Conservation (phyloP, 2,888 invertebrate genomes). For the Linyphia triangularis region DNA sequence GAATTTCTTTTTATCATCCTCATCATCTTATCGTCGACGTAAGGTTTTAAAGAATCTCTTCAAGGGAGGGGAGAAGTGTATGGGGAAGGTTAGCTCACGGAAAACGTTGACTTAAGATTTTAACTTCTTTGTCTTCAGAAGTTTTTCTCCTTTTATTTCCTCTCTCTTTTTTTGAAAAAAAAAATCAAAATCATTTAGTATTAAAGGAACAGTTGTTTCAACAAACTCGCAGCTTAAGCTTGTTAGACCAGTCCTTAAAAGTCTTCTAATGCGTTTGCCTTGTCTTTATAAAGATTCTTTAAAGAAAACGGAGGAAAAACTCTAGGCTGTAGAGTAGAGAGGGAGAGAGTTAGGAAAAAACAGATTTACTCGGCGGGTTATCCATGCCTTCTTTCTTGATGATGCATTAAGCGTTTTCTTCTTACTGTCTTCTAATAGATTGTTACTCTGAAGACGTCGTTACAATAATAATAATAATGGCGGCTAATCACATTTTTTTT, state of each 20-base stretch:
- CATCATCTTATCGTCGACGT: conserved; percentile 40
- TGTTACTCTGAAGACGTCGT: too few relatives aligned
- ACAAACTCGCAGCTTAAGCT: conserved; percentile 61
- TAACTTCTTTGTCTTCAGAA: conserved; percentile 33
- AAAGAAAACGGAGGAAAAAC: not conserved
- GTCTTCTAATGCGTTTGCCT: conserved; percentile 56
- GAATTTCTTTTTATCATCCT: not conserved
- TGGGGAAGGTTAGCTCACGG: not conserved
- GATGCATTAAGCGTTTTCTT: conserved; percentile 29
- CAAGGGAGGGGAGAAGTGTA: not conserved
- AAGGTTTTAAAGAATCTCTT: too few relatives aligned
- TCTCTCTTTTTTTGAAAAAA: not conserved
- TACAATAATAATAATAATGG: too few relatives aligned
- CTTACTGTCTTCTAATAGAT: too few relatives aligned
- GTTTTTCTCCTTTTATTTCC: not conserved
- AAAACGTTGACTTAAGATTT: conserved; percentile 61
- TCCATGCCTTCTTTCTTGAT: not conserved
- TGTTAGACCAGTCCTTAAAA: conserved; percentile 62
- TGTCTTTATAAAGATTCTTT: conserved; percentile 46
- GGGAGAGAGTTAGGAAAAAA: not conserved
- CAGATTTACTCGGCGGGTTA: conserved; percentile 48
- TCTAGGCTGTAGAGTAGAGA: not conserved
- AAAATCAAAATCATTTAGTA: conserved; percentile 56
- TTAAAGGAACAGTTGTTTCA: conserved; percentile 58
- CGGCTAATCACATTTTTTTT: too few relatives aligned